A percentile compares a stretch with the other conserved stretches of the same genome.
phyloP scores from a whole-genome alignment of 2,888 invertebrate species.

The Ypsolopha sequella region DNA sequence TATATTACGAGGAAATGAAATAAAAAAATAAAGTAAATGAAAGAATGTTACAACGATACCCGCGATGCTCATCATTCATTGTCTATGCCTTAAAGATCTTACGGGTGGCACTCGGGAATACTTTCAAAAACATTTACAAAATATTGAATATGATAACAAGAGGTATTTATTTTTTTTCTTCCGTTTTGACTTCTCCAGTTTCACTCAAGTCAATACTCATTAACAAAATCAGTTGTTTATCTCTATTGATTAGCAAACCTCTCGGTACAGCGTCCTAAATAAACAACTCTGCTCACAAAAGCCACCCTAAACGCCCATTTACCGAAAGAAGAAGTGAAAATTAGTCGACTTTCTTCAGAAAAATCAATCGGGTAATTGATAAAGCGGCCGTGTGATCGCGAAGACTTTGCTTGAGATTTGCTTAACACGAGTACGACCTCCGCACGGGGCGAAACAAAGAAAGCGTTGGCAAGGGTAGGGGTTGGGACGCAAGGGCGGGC shows the following conservation, averaged over 20 bases:
- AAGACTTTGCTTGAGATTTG: constrained; percentile 38
- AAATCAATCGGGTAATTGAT: constrained; percentile 27
- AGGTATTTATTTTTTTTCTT: no score
- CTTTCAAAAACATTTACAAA: no score
- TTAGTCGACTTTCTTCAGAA: not conserved
- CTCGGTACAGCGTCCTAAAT: not conserved
- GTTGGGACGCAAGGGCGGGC: constrained; percentile 2
- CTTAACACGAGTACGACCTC: constrained; percentile 31
- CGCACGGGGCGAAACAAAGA: constrained; percentile 63
- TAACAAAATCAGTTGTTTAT: not conserved
- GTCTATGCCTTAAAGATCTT: no score
- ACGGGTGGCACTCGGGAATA: no score
- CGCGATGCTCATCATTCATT: no score
- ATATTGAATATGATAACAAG: no score
- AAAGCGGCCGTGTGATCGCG: constrained; percentile 33
- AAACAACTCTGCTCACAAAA: not conserved
- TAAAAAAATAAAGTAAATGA: no score
- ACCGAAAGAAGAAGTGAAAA: not conserved
- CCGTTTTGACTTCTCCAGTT: no score
- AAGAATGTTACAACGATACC: no score
- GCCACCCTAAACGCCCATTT: not conserved
- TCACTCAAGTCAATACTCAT: not conserved
- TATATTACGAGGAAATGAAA: no score
- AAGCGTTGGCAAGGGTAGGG: constrained; percentile 15
- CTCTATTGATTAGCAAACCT: not conserved